Percentiles rank a stretch among this genome's conserved stretches.
phyloP scores from a whole-genome alignment of 2,888 invertebrate genomes.

The Cryptocheilus praepositus region DNA sequence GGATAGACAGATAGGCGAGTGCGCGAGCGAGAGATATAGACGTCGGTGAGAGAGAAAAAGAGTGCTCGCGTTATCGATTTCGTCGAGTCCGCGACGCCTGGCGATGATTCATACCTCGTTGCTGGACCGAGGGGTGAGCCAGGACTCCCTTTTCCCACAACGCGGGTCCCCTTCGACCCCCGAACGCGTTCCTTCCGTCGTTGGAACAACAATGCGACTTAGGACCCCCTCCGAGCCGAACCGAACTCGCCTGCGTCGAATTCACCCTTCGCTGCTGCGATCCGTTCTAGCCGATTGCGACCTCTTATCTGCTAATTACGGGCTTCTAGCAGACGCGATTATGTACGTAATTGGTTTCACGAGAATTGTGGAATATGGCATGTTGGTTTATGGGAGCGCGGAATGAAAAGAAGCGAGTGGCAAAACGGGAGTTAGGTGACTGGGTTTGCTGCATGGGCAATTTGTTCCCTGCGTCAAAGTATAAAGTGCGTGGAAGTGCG shows the following conservation, averaged over 20 bases:
- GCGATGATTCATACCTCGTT: constrained; percentile 69
- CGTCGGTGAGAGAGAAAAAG: constrained; percentile 27
- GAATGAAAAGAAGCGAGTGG: too few relatives aligned
- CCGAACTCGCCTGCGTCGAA: not conserved
- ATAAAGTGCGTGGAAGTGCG: too few relatives aligned
- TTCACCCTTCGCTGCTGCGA: not conserved
- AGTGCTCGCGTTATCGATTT: constrained; percentile 58
- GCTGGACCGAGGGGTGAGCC: constrained; percentile 67
- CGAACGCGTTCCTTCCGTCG: constrained; percentile 44
- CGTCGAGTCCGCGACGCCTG: constrained; percentile 57
- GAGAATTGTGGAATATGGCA: too few relatives aligned
- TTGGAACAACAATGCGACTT: constrained; percentile 66
- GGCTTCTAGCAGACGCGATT: not conserved
- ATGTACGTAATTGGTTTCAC: not conserved
- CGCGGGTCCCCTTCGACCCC: constrained; percentile 43
- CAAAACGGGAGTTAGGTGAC: too few relatives aligned
- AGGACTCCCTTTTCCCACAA: constrained; percentile 65
- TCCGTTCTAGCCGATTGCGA: constrained; percentile 7
- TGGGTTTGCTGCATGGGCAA: too few relatives aligned
- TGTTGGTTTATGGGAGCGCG: too few relatives aligned
- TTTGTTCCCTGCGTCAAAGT: too few relatives aligned
- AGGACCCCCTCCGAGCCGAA: constrained; percentile 24
- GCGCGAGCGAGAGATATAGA: constrained; percentile 11
- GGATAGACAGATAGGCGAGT: not conserved
- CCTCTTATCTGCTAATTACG: constrained; percentile 3